Evolutionary conservation across 2,797 vertebrate species (phyloP), one percentile per base, ranked within the genome.

Genomic region (Pangasius macronema): DNA sequence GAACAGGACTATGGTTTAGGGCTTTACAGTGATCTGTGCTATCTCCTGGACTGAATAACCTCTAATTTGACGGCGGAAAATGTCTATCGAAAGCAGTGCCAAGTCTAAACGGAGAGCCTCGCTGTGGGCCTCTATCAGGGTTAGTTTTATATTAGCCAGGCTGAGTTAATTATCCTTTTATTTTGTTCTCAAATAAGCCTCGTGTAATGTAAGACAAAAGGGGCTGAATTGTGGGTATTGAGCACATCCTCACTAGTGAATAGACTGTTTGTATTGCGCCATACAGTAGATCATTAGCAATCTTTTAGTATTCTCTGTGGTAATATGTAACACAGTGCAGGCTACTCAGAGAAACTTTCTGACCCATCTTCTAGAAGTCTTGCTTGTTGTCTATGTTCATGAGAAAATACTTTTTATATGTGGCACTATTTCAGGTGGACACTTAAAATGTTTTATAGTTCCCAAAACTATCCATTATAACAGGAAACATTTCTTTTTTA

Each of bases 131-230:
- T 87, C 75, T 49, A 59, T 84, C 73, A 67, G 85, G 85, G 85
- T 83, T 73, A 88, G 88, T 82, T 83, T 90, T 90, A 89, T 86
- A 92, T 92, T 92, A 92, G 89, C 88, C 51, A 53, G 82, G 61
- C 80, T 80, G 87, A 89, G 88, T 90, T 91, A 90, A 91, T 86
- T 86, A 91, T 90, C 87, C 87, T 89, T 90, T 90, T 88, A 91
- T 90, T 90, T 91, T 82, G 84, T 72, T 88, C 86, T 87, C 77
- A 68, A 77, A 88, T 89, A 79, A 90, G 85, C 86, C 57, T 53
- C 22, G 39, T 89, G 90, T 91, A 90, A 90, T 79, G 86, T 49
- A 82, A 89, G 86, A 90, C 86, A 90, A 87, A 90, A 83, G 49
- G 73, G 72, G 73, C 82, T 85, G 76, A 82, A 87, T 79, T 87